Conservation (phyloP, 2,888 invertebrate genomes). For the Tridacna gigas region DNA sequence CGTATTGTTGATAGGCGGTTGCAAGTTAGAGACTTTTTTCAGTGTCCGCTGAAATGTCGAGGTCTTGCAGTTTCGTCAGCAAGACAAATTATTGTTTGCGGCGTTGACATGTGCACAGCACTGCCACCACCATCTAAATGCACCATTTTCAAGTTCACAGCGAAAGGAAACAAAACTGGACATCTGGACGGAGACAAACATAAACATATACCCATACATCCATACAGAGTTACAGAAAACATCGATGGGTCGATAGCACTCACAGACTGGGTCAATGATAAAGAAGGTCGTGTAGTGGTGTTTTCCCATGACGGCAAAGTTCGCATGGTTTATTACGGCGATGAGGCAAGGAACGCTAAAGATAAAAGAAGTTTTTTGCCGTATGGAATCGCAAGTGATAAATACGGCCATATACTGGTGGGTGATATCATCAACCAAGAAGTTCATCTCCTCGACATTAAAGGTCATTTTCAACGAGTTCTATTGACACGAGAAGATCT, state of each 20-base stretch:
- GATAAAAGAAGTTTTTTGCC: conserved; percentile 55
- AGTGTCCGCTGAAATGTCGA: conserved; percentile 57
- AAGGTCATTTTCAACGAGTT: conserved; percentile 59
- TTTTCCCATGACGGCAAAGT: conserved; percentile 62
- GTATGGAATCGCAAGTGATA: conserved; percentile 61
- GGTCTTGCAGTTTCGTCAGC: conserved; percentile 51
- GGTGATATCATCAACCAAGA: conserved; percentile 60
- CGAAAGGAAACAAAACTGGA: conserved; percentile 62
- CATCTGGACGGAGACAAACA: conserved; percentile 58
- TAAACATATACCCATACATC: conserved; percentile 59
- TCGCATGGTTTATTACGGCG: conserved; percentile 63
- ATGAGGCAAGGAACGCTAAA: conserved; percentile 23
- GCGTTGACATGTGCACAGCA: conserved; percentile 59
- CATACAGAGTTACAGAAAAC: conserved; percentile 62
- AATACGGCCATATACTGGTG: conserved; percentile 58
- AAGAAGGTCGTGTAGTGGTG: conserved; percentile 62
- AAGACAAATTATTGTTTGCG: conserved; percentile 59
- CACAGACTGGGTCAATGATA: conserved; percentile 62
- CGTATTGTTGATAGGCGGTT: conserved; percentile 49
- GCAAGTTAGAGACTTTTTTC: conserved; percentile 57
- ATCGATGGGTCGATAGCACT: conserved; percentile 63
- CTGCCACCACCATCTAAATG: conserved; percentile 56
- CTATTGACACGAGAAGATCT: conserved; percentile 50
- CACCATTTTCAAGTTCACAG: conserved; percentile 62
- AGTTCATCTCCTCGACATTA: conserved; percentile 59